These are phyloP conservation scores for Hippopotamus amphibius DNA, from an alignment of 2,113 vertebrate genomes.

Conservation along the genomic window DNA sequence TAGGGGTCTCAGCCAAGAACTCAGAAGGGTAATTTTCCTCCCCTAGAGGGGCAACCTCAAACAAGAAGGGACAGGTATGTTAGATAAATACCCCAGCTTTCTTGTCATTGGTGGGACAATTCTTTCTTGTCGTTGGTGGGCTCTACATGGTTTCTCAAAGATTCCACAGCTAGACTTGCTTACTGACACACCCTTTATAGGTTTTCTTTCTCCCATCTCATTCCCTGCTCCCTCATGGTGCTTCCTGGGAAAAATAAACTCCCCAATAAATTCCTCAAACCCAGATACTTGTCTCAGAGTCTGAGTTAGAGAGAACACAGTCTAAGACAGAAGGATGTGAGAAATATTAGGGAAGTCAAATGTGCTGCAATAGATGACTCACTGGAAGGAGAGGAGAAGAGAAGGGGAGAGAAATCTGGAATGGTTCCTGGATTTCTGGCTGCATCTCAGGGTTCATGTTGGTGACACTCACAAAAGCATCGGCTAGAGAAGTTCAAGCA, in stretches of 20 bases:
- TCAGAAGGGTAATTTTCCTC: neutral
- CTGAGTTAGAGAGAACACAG: neutral
- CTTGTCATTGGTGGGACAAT: neutral
- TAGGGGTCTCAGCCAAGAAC: neutral
- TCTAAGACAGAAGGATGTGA: neutral
- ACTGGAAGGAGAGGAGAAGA: neutral
- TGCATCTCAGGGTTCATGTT: neutral
- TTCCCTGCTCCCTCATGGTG: neutral
- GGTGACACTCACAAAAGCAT: neutral
- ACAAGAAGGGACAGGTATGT: fast-evolving
- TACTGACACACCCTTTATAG: neutral
- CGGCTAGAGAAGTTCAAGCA: neutral
- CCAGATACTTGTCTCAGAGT: neutral
- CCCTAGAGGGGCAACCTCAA: neutral
- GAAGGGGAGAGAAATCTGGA: neutral
- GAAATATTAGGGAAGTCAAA: neutral
- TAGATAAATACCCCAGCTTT: neutral
- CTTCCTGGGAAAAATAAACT: neutral
- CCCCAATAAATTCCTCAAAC: neutral
- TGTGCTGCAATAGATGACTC: neutral
- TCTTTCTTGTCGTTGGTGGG: neutral
- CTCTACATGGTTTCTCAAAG: neutral
- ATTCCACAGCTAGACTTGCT: neutral
- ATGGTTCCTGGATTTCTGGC: neutral
- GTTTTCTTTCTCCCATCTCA: neutral